A percentile compares a stretch with the other conserved stretches of the same genome.
These are phyloP conservation scores for Morinoia aosen DNA, from an alignment of 2,888 invertebrate species.

Conservation along the genomic window DNA sequence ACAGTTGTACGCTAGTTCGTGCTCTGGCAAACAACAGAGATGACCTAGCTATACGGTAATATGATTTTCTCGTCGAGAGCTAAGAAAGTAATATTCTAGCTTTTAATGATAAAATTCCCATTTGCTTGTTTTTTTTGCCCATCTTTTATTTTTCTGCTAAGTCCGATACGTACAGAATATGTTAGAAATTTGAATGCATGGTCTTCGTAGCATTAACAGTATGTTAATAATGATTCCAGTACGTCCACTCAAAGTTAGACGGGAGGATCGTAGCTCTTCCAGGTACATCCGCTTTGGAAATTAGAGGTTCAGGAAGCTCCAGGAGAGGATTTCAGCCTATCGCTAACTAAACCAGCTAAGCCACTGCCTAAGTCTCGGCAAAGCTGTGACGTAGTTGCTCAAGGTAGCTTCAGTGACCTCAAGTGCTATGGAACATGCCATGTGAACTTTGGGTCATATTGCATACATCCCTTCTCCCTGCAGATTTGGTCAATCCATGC, in stretches of 20 bases:
- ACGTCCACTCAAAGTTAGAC: neutral
- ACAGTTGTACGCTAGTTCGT: no score
- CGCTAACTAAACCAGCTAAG: slow-evolving; percentile 4
- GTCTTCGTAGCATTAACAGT: no score
- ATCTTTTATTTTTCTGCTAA: no score
- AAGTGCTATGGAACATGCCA: neutral
- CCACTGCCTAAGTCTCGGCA: neutral
- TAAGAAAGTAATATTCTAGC: no score
- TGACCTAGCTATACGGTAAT: no score
- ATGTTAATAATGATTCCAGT: neutral
- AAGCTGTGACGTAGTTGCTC: neutral
- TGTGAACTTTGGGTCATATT: neutral
- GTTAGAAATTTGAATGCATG: no score
- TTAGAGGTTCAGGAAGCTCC: neutral
- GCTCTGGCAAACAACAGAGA: no score
- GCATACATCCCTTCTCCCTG: neutral
- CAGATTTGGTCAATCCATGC: neutral
- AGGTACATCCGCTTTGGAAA: neutral
- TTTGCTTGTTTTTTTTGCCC: no score
- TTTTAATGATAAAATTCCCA: no score
- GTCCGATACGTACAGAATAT: no score
- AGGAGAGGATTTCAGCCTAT: neutral
- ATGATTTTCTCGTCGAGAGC: no score
- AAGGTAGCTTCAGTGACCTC: neutral
- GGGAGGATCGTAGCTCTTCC: neutral